Percentiles rank a stretch among this genome's conserved stretches.
Conservation (phyloP, 92 coral and sea anemone species). For the Paragorgia papillata region DNA sequence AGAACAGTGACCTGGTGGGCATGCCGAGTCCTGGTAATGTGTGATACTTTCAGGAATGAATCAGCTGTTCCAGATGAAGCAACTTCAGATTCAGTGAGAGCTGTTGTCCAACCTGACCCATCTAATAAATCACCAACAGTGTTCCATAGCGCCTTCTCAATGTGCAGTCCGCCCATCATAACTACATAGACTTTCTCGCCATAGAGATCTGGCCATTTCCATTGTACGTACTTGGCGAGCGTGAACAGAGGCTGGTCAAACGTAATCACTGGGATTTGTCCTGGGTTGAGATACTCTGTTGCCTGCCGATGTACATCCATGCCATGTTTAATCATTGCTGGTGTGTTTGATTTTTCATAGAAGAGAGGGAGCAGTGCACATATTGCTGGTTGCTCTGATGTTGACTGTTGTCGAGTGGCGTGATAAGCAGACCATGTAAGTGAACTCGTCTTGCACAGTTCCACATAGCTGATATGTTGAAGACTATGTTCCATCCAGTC, state of each 20-base stretch:
- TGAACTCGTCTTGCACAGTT: neutral
- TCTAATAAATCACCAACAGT: neutral
- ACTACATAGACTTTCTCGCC: neutral
- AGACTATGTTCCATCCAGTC: slow-evolving; percentile 37
- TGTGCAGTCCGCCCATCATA: slow-evolving; percentile 28
- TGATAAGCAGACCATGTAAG: slow-evolving; percentile 37
- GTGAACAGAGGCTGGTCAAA: slow-evolving; percentile 35
- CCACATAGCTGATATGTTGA: neutral
- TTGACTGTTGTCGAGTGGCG: neutral
- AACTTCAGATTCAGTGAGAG: neutral
- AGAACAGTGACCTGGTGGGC: slow-evolving; percentile 39
- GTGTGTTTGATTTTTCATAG: slow-evolving; percentile 39
- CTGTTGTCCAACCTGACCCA: neutral
- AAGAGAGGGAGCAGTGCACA: slow-evolving; percentile 63
- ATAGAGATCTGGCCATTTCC: neutral
- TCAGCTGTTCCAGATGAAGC: slow-evolving; percentile 41
- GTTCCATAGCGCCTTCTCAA: slow-evolving; percentile 3
- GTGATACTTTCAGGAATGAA: slow-evolving; percentile 26
- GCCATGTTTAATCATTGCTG: slow-evolving; percentile 61
- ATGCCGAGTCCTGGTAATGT: slow-evolving; percentile 1
- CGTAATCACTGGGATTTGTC: slow-evolving; percentile 49
- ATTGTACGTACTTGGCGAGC: neutral
- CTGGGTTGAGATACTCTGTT: slow-evolving; percentile 47
- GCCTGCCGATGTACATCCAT: slow-evolving; percentile 49
- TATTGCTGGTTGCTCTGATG: slow-evolving; percentile 34